Base-by-base conservation (phyloP, 2,113 vertebrate species). In the Isurus oxyrinchus region DNA sequence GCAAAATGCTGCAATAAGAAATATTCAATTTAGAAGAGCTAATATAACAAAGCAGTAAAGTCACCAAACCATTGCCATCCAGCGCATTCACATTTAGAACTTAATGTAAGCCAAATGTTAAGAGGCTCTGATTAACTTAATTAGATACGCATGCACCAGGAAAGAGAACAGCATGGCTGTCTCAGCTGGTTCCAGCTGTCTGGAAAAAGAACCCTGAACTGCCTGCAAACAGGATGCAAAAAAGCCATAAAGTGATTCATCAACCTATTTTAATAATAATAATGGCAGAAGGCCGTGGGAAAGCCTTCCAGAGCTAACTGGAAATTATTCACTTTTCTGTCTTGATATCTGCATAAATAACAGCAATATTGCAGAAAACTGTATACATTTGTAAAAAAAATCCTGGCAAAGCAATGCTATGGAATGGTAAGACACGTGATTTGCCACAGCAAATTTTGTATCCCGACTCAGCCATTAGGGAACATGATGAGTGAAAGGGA, bases 181-280 rank as follows among this genome's bases (percentile, higher is more conserved):
- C 66, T 95, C 94, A 95, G 44, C 44, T 95, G 66, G 44, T 72
- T 72, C 44, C 94, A 95, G 94, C 94, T 95, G 94, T 95, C 93
- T 95, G 59, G 93, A 95, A 95, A n/a, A 67, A 66, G 23, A 31
- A 40, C 40, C 44, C 67, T 55, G 66, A 95, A 53, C 7, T 69
- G 25, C 67, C 27, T 31, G 49, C 94, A 72, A 72, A 95, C 94
- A 95, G 67, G 67, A 95, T 95, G 67, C 66, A 95, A 44, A 49
- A 95, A 55, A 49, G 44, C 61, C 61, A 94, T 67, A 72, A 49
- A 35, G 49, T 95, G 49, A 95, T 95, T 95, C 94, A 76, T 55
- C 94, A 95, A 44, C 67, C 25, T 55, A 49, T 94, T 94, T 44
- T 25, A 69, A 95, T 95, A 95, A 63, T 63, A 94, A 49, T 67